These are phyloP conservation scores for Cochlearius cochlearius DNA, from an alignment of 2,113 vertebrate species.

Conservation along the genomic window DNA sequence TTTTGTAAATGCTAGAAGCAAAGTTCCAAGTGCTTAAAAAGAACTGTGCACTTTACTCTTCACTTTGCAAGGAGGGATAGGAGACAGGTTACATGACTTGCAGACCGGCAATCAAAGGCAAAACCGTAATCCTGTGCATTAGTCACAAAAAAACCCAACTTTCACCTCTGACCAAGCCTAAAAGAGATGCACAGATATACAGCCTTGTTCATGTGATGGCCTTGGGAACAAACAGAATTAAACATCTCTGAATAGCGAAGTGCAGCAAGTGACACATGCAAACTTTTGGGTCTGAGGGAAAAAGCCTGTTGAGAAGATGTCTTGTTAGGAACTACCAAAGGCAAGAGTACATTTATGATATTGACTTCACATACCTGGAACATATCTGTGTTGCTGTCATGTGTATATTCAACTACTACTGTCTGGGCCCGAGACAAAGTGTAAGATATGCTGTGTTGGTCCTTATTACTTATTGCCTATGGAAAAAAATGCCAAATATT, in stretches of 20 bases:
- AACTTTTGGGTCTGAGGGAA: background rate
- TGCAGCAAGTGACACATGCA: background rate
- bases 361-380: slow-evolving; percentile 81
- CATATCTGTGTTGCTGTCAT: slow-evolving; percentile 98
- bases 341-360: background rate
- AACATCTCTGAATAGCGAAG: background rate
- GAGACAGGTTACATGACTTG: background rate
- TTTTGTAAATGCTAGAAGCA: background rate
- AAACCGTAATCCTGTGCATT: background rate
- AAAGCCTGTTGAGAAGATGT: background rate
- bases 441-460: slow-evolving; percentile 99
- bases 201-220: background rate
- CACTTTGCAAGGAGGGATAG: background rate
- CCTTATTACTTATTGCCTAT: slow-evolving; percentile 98
- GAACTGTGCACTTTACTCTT: background rate
- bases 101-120: background rate
- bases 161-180: background rate
- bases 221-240: background rate
- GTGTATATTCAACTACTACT: slow-evolving; percentile 97
- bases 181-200: background rate
- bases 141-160: background rate
- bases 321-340: background rate
- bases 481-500: slow-evolving; percentile 1
- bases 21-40: background rate
- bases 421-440: slow-evolving; percentile 96